Base-by-base conservation (phyloP, 2,888 invertebrate genomes). In the Cephalotes varians region DNA sequence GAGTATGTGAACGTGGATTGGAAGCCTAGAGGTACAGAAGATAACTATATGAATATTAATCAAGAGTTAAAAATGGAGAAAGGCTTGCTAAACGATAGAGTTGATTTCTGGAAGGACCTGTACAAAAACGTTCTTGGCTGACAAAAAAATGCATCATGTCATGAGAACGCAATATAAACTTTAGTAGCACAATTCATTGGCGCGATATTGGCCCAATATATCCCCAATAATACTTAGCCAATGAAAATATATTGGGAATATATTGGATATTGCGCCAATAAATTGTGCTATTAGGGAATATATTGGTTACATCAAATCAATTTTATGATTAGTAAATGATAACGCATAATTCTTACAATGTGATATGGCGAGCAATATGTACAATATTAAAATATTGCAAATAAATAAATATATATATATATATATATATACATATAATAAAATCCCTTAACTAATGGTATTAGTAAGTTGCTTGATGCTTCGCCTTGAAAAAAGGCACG, bases 41-140 rank as follows among this genome's bases (percentile, higher is more conserved):
- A 90, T 58, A 94, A 95, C 79, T 95, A 94, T 71, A 87, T 95
- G 67, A 90, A 93, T 12, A 93, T 96, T 3, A 92, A 94, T 67
- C 87, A 94, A 15, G 88, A 92, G 1, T 88, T 93, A 37, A 90
- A 92, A 6, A 88, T 94, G 87, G 93, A 93, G 6, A 89, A 89
- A 1, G 90, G 92, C 47, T 87, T 95, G 1, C 91, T 95, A n/a
- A 88, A 90, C 37, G 94, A 94, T 0, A 93, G 95, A 44, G 85
- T 95, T 0, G 92, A 93, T 1, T 94, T 95, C 21, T 95, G 95
- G 96, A 93, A 95, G 60, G 91, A 93, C 79, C 81, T 95, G 40
- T 95, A 95, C 81, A 93, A 89, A 80, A 71, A 91, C 18, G 65
- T 90, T 6, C 21, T 82, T 1, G 64, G 12, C 10, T 77, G n/a